Conservation (phyloP, 2,888 invertebrate genomes). For the Thecophora atra region DNA sequence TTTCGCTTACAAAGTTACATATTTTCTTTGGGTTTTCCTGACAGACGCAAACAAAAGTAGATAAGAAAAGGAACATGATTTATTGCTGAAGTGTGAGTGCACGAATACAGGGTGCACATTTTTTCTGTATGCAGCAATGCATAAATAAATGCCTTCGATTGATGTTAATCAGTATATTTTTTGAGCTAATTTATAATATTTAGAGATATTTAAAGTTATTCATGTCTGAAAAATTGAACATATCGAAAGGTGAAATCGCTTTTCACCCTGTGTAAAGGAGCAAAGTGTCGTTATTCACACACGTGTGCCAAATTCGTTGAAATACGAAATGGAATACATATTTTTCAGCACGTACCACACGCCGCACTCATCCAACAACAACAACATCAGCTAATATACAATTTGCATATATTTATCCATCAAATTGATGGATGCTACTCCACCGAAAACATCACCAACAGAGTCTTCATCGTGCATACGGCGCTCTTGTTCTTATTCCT, state of each 20-base stretch:
- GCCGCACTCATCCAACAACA: conserved; percentile 43
- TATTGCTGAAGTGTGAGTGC: conserved; percentile 51
- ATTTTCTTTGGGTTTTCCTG: conserved; percentile 28
- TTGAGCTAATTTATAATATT: no score
- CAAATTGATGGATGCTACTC: conserved; percentile 66
- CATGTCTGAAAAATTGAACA: background rate
- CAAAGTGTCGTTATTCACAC: conserved; percentile 26
- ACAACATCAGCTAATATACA: conserved; percentile 62
- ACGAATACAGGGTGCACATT: conserved; percentile 35
- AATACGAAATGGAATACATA: conserved; percentile 33
- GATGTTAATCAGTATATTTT: no score
- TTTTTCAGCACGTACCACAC: conserved; percentile 17
- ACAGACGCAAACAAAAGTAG: conserved; percentile 19
- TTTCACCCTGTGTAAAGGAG: conserved; percentile 21
- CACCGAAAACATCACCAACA: conserved; percentile 45
- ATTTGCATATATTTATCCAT: conserved; percentile 67
- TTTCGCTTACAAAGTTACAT: conserved; percentile 24
- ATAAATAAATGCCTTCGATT: no score
- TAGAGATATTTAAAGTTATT: no score
- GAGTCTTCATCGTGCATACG: conserved; percentile 36
- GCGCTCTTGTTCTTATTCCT: conserved; percentile 21
- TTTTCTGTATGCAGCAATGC: no score
- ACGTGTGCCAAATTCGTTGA: conserved; percentile 60
- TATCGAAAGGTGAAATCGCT: background rate
- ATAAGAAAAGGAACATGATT: conserved; percentile 51